A percentile compares a stretch with the other conserved stretches of the same genome.
These are phyloP conservation scores for Trematomus bernacchii DNA, from an alignment of 2,797 vertebrate genomes.

Conservation along the genomic window DNA sequence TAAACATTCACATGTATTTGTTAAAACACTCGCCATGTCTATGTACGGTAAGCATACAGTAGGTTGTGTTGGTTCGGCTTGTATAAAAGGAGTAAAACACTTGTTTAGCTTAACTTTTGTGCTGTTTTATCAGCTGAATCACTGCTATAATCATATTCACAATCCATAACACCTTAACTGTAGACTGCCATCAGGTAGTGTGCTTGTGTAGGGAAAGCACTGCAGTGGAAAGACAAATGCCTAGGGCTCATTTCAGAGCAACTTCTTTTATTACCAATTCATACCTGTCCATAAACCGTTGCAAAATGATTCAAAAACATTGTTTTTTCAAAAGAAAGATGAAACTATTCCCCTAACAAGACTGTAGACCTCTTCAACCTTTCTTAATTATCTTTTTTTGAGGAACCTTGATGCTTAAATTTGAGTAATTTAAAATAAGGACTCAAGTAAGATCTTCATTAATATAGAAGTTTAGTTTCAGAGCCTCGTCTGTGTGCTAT, in stretches of 20 bases:
- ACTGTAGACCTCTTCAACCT: not conserved
- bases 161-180: slow-evolving; percentile 25
- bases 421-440: slow-evolving; percentile 22
- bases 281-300: not conserved
- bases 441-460: slow-evolving; percentile 29
- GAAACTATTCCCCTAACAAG: not conserved
- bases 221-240: slow-evolving; percentile 41
- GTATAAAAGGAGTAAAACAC: not conserved
- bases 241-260: slow-evolving; percentile 25
- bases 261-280: slow-evolving; percentile 22
- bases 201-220: slow-evolving; percentile 24
- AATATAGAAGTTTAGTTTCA: slow-evolving; percentile 41
- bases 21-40: too few relatives aligned
- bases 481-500: slow-evolving; percentile 39
- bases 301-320: slow-evolving; percentile 1
- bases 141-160: slow-evolving; percentile 50
- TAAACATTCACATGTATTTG: too few relatives aligned
- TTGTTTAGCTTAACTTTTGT: slow-evolving; percentile 27
- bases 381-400: not conserved
- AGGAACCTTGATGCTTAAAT: slow-evolving; percentile 14
- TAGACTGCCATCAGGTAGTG: slow-evolving; percentile 39
- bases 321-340: not conserved
- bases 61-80: not conserved
- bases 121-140: slow-evolving; percentile 48
- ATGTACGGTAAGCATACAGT: not conserved